Evolutionary conservation across 1,140 invertebrate genomes (phyloP).

Genomic region (Periplaneta americana): DNA sequence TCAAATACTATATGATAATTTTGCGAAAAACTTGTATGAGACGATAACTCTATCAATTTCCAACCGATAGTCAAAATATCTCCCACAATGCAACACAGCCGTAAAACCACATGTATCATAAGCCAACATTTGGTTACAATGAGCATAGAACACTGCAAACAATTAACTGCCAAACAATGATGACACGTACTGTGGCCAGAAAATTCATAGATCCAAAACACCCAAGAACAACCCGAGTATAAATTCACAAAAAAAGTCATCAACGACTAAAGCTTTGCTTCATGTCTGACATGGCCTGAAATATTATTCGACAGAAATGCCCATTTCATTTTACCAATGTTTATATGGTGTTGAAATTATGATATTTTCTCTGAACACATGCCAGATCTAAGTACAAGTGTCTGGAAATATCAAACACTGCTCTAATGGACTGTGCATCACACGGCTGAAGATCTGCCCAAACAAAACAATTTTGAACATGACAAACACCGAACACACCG

Average conservation of each 20-base stretch:
- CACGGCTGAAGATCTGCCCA: background rate
- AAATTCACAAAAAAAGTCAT: constrained; percentile 5
- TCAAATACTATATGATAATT: background rate
- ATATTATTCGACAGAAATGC: background rate
- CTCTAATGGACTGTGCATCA: constrained; percentile 13
- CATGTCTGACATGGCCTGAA: constrained; percentile 1
- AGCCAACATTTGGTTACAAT: background rate
- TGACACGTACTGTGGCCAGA: background rate
- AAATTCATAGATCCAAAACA: background rate
- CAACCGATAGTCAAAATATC: background rate
- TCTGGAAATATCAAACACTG: background rate
- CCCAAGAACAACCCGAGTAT: constrained; percentile 3
- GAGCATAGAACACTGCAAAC: constrained; percentile 1
- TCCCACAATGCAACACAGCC: background rate
- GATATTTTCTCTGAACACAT: background rate
- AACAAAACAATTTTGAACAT: background rate
- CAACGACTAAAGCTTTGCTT: constrained; percentile 9
- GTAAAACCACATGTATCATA: background rate
- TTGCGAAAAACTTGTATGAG: background rate
- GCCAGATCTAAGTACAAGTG: background rate
- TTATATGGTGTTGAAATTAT: background rate
- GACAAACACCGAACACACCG: background rate
- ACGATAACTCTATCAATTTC: background rate
- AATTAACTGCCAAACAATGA: constrained; percentile 8
- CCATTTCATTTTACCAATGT: background rate